Percentiles rank a stretch among this genome's conserved stretches.
phyloP scores from a whole-genome alignment of 2,113 vertebrate genomes.

The Hyperopisus bebe region DNA sequence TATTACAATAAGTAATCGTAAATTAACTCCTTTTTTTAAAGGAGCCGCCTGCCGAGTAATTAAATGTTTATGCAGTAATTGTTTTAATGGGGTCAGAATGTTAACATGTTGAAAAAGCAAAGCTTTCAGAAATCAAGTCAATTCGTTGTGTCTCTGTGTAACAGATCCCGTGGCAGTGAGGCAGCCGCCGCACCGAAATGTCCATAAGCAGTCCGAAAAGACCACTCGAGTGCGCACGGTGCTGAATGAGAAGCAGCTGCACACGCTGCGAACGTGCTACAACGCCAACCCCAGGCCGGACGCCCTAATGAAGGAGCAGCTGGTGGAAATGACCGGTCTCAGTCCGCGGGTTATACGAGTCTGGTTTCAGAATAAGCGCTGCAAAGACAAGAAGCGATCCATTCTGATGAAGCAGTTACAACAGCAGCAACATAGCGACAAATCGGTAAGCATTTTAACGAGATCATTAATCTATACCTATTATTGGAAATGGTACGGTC shows the following conservation, averaged over 20 bases:
- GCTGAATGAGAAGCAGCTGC: slow-evolving; percentile 92
- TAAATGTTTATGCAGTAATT: neutral
- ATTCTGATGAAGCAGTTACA: slow-evolving; percentile 87
- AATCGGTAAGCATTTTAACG: slow-evolving; percentile 75
- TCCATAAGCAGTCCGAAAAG: slow-evolving; percentile 83
- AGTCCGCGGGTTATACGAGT: slow-evolving; percentile 92
- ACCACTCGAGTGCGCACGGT: slow-evolving; percentile 90
- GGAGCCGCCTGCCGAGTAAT: neutral
- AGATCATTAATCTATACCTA: slow-evolving; percentile 31
- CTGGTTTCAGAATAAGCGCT: slow-evolving; percentile 99
- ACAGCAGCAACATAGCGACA: slow-evolving; percentile 81
- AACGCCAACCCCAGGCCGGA: slow-evolving; percentile 91
- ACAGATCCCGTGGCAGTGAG: slow-evolving; percentile 71
- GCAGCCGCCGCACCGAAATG: slow-evolving; percentile 70
- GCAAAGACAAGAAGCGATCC: slow-evolving; percentile 94
- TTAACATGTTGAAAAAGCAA: neutral
- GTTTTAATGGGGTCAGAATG: neutral
- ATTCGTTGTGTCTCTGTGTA: neutral
- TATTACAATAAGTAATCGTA: neutral
- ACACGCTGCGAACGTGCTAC: slow-evolving; percentile 90
- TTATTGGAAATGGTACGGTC: neutral
- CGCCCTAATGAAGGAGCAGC: slow-evolving; percentile 94
- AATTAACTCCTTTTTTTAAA: neutral
- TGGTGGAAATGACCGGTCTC: slow-evolving; percentile 94
- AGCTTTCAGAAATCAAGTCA: neutral